Base-by-base conservation (phyloP, 2,888 invertebrate genomes). In the Bellardia bayeri region DNA sequence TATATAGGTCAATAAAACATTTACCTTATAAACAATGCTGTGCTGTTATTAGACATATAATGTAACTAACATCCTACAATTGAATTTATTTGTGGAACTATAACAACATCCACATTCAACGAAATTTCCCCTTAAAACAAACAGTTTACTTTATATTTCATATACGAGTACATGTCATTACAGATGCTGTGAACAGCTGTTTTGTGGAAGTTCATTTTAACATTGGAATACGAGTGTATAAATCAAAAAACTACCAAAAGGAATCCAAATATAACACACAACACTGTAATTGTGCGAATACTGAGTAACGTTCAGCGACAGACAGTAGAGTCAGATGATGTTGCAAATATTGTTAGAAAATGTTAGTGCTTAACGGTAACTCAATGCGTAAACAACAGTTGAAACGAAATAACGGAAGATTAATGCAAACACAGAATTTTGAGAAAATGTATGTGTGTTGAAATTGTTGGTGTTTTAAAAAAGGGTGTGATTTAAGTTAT, bases 321-420 rank as follows among this genome's bases (percentile, higher is more conserved):
- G 68, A 7, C 66, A 37, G 64, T 49, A n/a, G 63, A 75, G 75
- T 75, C 80, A 87, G 79, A 80, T 76, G 83, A 83, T 87, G 80
- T 72, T 76, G 56, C 81, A 78, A 84, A 80, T 76, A 45, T 61
- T 72, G 84, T 81, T 61, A 84, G 71, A 71, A 84, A 76, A 69
- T 76, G 58, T 87, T 87, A 87, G 87, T 87, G 78, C 84, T 87
- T 84, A 84, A 74, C 84, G 87, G 87, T 87, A 81, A 76, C 84
- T 84, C 84, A 84, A 87, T 61, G 87, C 81, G 87, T 72, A 71
- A 81, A 81, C 87, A 84, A 87, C 84, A 58, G 5, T 45, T 23
- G 4, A 23, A 37, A 69, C 63, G 79, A 40, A 51, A 30, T 54
- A 75, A 63, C 69, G 75, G 75, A 80, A 69, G 13, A 63, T 49